Evolutionary conservation across 2,113 vertebrate species (phyloP).

Genomic region (Periophthalmodon schlosseri): DNA sequence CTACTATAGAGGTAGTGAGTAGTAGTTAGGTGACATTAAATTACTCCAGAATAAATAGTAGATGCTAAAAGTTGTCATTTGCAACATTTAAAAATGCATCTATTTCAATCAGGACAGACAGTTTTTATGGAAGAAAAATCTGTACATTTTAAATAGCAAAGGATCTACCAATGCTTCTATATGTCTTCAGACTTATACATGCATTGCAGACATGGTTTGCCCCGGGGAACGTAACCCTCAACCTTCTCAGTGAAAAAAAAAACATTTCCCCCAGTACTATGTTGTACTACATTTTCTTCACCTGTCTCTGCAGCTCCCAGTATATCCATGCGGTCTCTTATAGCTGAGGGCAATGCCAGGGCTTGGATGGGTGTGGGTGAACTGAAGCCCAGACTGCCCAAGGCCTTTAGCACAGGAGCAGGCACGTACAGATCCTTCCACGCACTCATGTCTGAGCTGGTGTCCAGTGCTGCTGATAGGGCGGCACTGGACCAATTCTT

Average conservation of each 20-base stretch:
- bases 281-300: slow-evolving; percentile 50
- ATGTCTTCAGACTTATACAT: neutral
- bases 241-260: too few relatives aligned
- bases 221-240: too few relatives aligned
- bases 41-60: too few relatives aligned
- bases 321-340: slow-evolving; percentile 91
- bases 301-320: slow-evolving; percentile 97
- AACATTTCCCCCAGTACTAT: too few relatives aligned
- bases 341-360: slow-evolving; percentile 87
- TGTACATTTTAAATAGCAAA: too few relatives aligned
- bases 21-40: too few relatives aligned
- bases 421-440: slow-evolving; percentile 95
- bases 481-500: slow-evolving; percentile 86
- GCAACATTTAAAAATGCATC: too few relatives aligned
- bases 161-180: neutral
- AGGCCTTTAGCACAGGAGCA: slow-evolving; percentile 82
- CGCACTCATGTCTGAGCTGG: slow-evolving; percentile 81
- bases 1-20: too few relatives aligned
- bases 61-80: too few relatives aligned
- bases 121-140: too few relatives aligned
- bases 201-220: too few relatives aligned
- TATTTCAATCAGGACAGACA: too few relatives aligned
- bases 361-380: slow-evolving; percentile 93
- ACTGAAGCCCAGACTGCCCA: slow-evolving; percentile 88
- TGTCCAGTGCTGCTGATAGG: slow-evolving; percentile 69